A percentile compares a stretch with the other conserved stretches of the same genome.
Evolutionary conservation across 1,140 invertebrate genomes (phyloP).

Genomic region (Drosophila miranda): DNA sequence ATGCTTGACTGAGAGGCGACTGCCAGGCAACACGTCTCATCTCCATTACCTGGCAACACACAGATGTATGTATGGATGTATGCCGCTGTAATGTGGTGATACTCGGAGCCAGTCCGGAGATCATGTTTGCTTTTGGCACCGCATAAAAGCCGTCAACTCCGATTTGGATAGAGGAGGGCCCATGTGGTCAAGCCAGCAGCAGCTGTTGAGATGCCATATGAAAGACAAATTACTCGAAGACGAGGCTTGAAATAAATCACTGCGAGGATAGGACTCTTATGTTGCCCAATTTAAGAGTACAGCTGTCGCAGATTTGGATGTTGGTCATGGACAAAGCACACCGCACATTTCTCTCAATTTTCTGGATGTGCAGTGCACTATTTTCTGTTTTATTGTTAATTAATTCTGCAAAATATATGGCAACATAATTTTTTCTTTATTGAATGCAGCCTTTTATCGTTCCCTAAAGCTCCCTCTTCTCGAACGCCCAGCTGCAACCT

Average conservation of each 20-base stretch:
- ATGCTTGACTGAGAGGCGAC: slow-evolving; percentile 1
- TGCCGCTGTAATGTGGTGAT: slow-evolving; percentile 3
- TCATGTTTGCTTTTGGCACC: slow-evolving; percentile 42
- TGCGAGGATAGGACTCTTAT: neutral
- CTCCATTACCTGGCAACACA: slow-evolving; percentile 40
- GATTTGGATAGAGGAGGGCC: neutral
- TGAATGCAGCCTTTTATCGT: no score
- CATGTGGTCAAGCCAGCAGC: slow-evolving; percentile 21
- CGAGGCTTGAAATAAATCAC: neutral
- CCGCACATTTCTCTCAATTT: no score
- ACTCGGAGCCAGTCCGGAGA: slow-evolving; percentile 5
- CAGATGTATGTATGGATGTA: no score
- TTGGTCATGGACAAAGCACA: no score
- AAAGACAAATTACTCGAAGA: slow-evolving; percentile 10
- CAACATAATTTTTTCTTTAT: no score
- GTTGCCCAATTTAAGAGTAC: no score
- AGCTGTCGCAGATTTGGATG: no score
- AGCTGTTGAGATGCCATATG: slow-evolving; percentile 33
- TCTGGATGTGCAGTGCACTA: no score
- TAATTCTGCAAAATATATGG: no score
- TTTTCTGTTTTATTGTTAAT: no score
- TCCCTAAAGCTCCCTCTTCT: no score
- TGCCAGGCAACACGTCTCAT: slow-evolving; percentile 5
- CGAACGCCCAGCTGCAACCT: no score
- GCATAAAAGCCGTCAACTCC: slow-evolving; percentile 26